These are phyloP conservation scores for Chalcis sispes DNA, from an alignment of 2,888 invertebrate genomes.

Conservation along the genomic window DNA sequence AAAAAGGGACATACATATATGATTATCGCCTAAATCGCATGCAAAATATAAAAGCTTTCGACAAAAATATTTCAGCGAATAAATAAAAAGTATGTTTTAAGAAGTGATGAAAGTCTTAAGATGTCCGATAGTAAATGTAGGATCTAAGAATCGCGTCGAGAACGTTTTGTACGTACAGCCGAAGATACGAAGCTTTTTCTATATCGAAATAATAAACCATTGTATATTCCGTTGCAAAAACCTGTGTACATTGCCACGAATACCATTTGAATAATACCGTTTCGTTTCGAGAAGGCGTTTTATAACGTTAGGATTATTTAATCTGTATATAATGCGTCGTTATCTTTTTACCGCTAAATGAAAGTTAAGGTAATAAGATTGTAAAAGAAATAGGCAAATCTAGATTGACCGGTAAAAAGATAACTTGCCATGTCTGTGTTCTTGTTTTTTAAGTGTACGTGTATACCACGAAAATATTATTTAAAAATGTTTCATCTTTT, in stretches of 20 bases:
- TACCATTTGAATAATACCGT: constrained; percentile 40
- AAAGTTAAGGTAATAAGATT: background rate
- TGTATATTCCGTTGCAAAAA: constrained; percentile 66
- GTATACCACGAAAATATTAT: constrained; percentile 4
- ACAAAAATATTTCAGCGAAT: no score
- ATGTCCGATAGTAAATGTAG: constrained; percentile 58
- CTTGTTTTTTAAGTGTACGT: constrained; percentile 41
- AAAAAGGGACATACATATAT: background rate
- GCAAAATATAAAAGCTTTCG: no score
- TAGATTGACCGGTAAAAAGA: constrained; percentile 35
- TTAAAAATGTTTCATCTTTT: constrained; percentile 16
- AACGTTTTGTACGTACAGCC: constrained; percentile 62
- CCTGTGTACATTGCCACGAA: constrained; percentile 60
- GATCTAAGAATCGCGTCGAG: constrained; percentile 33
- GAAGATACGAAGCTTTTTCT: constrained; percentile 60
- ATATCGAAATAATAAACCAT: constrained; percentile 55
- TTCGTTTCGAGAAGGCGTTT: constrained; percentile 44
- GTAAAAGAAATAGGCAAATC: background rate
- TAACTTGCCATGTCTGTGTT: constrained; percentile 56
- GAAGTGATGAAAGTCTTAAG: constrained; percentile 55
- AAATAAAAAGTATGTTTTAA: constrained; percentile 30
- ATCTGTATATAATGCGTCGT: constrained; percentile 52
- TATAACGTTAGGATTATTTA: constrained; percentile 45
- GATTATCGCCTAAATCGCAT: background rate
- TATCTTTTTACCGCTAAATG: constrained; percentile 47